Evolutionary conservation across 64 coral and sea anemone species (phyloP), one percentile per base, ranked within the genome.

Genomic region (Dendronephthya gigantea): DNA sequence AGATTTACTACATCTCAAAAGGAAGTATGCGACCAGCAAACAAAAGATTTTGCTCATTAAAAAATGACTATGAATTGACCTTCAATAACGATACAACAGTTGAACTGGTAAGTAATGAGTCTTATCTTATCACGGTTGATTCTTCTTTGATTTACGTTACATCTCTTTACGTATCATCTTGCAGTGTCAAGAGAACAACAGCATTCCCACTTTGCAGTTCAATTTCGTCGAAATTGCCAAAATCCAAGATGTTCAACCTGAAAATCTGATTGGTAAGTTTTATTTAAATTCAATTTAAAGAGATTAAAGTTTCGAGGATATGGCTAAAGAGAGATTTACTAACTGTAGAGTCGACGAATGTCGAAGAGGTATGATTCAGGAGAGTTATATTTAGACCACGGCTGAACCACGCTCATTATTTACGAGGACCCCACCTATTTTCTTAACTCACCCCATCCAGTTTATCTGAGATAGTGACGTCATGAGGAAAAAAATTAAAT

Each of bases 11-110:
- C 22, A 91, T 98, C 25, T 86, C 86, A 29, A 98, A 98, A 85
- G 92, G 95, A 39, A 89, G 84, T 32, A 79, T 98, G 2, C 88
- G 86, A n/a, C 93, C 92, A 45, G 95, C 95, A 27, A 98, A 93
- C 85, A 98, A 97, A 68, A 89, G 91, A 33, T 98, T 83, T 43
- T 88, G 92, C 14, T 91, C 95, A 22, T 19, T 98, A 10, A 98
- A 93, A 62, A 98, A 98, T 90, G 92, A 93, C 34, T 98, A 98
- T 88, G 95, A 98, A 40, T 89, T 98, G 89, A 81, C 88, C 48
- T 72, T 98, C 10, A 93, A 91, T 50, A 88, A 98, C 87, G 95
- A 98, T 39, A 98, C 89, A 12, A 81, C 82, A 1, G 88, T 98
- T 85, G 95, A 98, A 34, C 59, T 76, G 90, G 95, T 98, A 81